phyloP scores from a whole-genome alignment of 2,888 invertebrate species.

The Sepioteuthis lessoniana region DNA sequence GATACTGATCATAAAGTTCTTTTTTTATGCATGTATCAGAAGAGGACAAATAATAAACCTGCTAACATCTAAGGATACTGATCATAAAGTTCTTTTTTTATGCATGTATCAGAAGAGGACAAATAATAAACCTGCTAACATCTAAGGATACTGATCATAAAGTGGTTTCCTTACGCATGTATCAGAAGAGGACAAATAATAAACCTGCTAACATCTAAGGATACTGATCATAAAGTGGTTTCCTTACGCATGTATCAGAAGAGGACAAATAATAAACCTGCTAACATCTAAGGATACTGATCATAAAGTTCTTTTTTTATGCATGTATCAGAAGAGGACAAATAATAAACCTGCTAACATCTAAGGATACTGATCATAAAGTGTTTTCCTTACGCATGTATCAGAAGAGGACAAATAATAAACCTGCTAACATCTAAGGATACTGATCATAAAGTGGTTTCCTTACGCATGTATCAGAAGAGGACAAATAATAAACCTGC shows the following conservation, averaged over 20 bases:
- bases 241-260: too few species aligned
- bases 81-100: neutral
- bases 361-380: neutral
- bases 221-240: neutral
- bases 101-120: too few species aligned
- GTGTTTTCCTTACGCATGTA: too few species aligned
- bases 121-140: neutral
- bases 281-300: neutral
- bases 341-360: neutral
- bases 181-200: too few species aligned
- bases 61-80: neutral
- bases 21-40: too few species aligned
- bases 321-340: too few species aligned
- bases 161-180: neutral
- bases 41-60: neutral
- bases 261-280: neutral
- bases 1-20: neutral
- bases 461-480: too few species aligned
- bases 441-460: neutral
- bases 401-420: too few species aligned
- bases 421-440: neutral
- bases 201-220: neutral
- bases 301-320: neutral
- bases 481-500: neutral
- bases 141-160: neutral